These are phyloP conservation scores for Kryptolebias marmoratus DNA, from an alignment of 2,113 vertebrate species.

Conservation along the genomic window DNA sequence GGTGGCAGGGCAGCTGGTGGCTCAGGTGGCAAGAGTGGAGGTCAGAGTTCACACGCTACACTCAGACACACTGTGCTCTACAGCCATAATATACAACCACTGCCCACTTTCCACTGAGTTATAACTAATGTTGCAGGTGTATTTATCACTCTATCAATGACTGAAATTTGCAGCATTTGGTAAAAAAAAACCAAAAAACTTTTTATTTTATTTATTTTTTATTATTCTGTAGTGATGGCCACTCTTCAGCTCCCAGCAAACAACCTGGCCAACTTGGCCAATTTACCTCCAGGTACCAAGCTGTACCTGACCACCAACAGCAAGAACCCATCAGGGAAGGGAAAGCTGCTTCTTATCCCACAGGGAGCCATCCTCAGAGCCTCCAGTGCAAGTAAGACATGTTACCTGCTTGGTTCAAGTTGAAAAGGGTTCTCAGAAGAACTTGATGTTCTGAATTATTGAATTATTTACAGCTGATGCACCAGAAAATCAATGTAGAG, in stretches of 20 bases:
- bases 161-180: no score
- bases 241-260: conserved; percentile 96
- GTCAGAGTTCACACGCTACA: conserved; percentile 82
- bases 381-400: conserved; percentile 82
- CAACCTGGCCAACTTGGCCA: conserved; percentile 95
- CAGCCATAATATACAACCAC: not conserved
- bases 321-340: conserved; percentile 97
- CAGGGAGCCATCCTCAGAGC: conserved; percentile 96
- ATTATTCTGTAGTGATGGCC: conserved; percentile 89
- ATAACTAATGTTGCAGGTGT: no score
- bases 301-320: conserved; percentile 98
- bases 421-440: not conserved
- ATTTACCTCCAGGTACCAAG: conserved; percentile 96
- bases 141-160: no score
- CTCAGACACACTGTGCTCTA: not conserved
- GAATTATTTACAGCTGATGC: no score
- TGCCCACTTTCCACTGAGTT: no score
- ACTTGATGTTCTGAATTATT: not conserved
- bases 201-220: conserved; percentile 12
- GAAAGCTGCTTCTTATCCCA: conserved; percentile 96
- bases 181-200: no score
- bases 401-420: not conserved
- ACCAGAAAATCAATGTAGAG: no score
- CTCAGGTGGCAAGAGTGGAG: conserved; percentile 88
- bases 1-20: conserved; percentile 86